Conservation (phyloP, 2,113 vertebrate genomes). For the Chaenogobius annularis region DNA sequence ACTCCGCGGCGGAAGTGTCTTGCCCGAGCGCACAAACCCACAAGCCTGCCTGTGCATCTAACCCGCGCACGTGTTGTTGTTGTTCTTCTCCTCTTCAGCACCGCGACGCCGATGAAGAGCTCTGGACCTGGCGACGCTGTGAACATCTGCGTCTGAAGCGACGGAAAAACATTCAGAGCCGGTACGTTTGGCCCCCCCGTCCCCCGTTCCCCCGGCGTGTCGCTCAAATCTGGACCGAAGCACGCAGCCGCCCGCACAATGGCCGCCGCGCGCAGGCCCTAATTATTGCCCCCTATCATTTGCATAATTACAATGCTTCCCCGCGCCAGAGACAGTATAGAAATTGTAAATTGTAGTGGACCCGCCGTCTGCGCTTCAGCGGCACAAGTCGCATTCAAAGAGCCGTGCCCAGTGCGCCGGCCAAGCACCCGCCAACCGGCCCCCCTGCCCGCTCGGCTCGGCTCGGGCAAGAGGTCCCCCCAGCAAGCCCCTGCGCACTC, state of each 20-base stretch:
- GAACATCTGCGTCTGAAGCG: slow-evolving; percentile 67
- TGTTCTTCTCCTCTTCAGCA: slow-evolving; percentile 1
- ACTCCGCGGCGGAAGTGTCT: too few species aligned
- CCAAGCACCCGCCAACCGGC: slow-evolving; percentile 81
- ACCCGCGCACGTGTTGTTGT: background rate
- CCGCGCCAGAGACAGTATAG: slow-evolving; percentile 69
- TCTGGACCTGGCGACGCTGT: slow-evolving; percentile 19
- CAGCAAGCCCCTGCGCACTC: slow-evolving; percentile 84
- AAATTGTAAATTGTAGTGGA: slow-evolving; percentile 82
- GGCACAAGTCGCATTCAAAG: slow-evolving; percentile 90
- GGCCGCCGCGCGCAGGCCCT: slow-evolving; percentile 68
- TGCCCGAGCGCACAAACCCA: background rate
- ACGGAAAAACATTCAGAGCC: slow-evolving; percentile 56
- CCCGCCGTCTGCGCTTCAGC: slow-evolving; percentile 59
- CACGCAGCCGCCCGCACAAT: slow-evolving; percentile 65
- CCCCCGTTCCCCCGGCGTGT: slow-evolving; percentile 34
- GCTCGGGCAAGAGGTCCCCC: slow-evolving; percentile 77
- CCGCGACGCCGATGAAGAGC: slow-evolving; percentile 26
- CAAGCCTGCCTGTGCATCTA: background rate
- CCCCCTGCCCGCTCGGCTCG: slow-evolving; percentile 75
- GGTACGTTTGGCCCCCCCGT: slow-evolving; percentile 16
- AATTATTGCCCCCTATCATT: slow-evolving; percentile 81
- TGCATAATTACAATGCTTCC: slow-evolving; percentile 82
- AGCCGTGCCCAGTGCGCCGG: slow-evolving; percentile 67
- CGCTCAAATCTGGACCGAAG: slow-evolving; percentile 53